Evolutionary conservation across 2,797 vertebrate species (phyloP).

Genomic region (Neosilurus mollespiculum): DNA sequence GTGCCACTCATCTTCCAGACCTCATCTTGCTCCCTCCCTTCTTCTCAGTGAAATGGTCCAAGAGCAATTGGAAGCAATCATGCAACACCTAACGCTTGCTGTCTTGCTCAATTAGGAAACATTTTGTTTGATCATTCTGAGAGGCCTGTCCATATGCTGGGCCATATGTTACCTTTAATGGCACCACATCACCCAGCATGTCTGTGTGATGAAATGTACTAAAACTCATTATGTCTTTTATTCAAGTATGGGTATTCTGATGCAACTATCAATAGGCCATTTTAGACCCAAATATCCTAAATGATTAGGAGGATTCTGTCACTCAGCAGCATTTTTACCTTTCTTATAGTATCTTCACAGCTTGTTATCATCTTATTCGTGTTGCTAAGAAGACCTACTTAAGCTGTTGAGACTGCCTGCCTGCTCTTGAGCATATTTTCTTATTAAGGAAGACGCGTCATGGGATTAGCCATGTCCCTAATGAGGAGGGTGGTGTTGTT

Average conservation of each 20-base stretch:
- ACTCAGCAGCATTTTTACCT: background rate
- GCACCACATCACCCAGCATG: constrained; percentile 36
- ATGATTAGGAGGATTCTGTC: background rate
- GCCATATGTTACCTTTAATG: constrained; percentile 41
- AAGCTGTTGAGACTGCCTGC: background rate
- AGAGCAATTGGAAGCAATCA: constrained; percentile 37
- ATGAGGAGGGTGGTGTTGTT: constrained; percentile 48
- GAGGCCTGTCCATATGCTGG: constrained; percentile 33
- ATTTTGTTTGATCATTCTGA: constrained; percentile 47
- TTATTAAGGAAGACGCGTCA: constrained; percentile 44
- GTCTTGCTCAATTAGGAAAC: constrained; percentile 39
- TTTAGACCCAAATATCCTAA: constrained; percentile 2
- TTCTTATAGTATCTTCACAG: background rate
- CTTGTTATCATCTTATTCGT: constrained; percentile 16
- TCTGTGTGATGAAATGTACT: background rate
- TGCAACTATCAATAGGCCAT: constrained; percentile 24
- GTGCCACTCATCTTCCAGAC: constrained; percentile 21
- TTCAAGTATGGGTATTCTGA: background rate
- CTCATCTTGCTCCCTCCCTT: background rate
- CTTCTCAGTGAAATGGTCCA: constrained; percentile 35
- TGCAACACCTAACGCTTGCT: constrained; percentile 23
- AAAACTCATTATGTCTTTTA: constrained; percentile 8
- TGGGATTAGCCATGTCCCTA: constrained; percentile 43
- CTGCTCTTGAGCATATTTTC: constrained; percentile 20
- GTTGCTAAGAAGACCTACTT: constrained; percentile 1